A percentile compares a stretch with the other conserved stretches of the same genome.
These are phyloP conservation scores for Psophia crepitans DNA, from an alignment of 2,113 vertebrate species.

Conservation along the genomic window DNA sequence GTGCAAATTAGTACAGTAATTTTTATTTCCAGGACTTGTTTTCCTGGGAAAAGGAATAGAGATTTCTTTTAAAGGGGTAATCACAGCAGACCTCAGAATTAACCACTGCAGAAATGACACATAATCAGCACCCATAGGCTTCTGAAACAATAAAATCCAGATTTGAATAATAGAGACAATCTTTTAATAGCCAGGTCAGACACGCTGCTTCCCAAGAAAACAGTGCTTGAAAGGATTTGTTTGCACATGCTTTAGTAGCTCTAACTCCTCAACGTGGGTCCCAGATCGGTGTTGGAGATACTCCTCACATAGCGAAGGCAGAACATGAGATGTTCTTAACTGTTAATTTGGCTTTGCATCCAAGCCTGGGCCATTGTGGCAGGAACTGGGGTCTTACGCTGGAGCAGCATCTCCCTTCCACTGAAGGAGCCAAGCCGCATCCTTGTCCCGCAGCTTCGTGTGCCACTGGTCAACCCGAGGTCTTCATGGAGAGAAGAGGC, in stretches of 20 bases:
- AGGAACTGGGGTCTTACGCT: background rate
- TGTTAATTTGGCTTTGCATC: background rate
- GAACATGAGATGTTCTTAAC: background rate
- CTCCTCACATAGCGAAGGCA: background rate
- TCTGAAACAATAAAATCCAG: background rate
- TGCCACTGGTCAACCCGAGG: background rate
- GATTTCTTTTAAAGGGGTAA: background rate
- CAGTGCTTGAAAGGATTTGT: background rate
- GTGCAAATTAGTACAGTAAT: background rate
- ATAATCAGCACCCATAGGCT: background rate
- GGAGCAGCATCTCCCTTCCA: background rate
- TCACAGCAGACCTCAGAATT: background rate
- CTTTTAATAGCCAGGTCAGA: background rate
- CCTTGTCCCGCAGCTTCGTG: background rate
- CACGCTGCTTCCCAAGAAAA: background rate
- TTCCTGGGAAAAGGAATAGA: background rate
- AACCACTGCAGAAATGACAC: constrained; percentile 1
- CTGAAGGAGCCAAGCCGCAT: background rate
- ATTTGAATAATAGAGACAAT: background rate
- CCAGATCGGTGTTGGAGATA: background rate
- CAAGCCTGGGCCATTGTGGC: background rate
- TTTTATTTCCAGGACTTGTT: background rate
- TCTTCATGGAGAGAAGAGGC: background rate
- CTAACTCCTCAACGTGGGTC: background rate
- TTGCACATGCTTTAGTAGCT: background rate